A percentile compares a stretch with the other conserved stretches of the same genome.
Evolutionary conservation across 1,140 invertebrate species (phyloP).

Genomic region (Anagrus nilaparvatae): DNA sequence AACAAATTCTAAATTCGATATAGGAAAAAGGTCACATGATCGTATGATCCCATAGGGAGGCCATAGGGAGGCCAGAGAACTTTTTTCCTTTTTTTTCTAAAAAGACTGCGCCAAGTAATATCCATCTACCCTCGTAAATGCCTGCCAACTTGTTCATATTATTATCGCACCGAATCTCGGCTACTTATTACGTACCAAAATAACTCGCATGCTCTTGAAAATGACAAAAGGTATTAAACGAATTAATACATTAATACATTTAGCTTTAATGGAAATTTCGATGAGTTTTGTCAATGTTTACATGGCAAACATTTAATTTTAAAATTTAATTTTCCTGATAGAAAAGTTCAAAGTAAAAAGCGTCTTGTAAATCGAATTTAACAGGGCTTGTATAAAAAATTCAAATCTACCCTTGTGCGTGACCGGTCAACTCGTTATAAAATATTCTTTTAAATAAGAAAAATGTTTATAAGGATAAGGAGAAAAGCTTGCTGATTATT

Average conservation of each 20-base stretch:
- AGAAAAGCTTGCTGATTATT: constrained; percentile 14
- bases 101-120: constrained; percentile 39
- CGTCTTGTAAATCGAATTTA: not conserved
- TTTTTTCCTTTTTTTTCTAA: too few relatives aligned
- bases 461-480: not conserved
- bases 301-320: not conserved
- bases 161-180: constrained; percentile 20
- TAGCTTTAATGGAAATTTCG: too few relatives aligned
- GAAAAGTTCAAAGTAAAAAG: not conserved
- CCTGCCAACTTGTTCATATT: constrained; percentile 38
- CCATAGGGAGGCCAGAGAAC: too few relatives aligned
- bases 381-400: not conserved
- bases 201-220: not conserved
- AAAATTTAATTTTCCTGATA: not conserved
- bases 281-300: too few relatives aligned
- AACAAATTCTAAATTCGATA: too few relatives aligned
- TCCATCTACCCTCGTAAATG: constrained; percentile 38
- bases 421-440: too few relatives aligned
- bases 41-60: too few relatives aligned
- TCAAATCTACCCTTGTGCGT: too few relatives aligned
- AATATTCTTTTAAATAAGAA: too few relatives aligned
- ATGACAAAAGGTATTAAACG: not conserved
- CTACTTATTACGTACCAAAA: not conserved
- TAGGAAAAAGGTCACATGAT: constrained; percentile 34
- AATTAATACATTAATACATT: too few relatives aligned